Evolutionary conservation across 2,797 vertebrate species (phyloP), one percentile per base, ranked within the genome.

Genomic region (Hippopotamyrus pictus): DNA sequence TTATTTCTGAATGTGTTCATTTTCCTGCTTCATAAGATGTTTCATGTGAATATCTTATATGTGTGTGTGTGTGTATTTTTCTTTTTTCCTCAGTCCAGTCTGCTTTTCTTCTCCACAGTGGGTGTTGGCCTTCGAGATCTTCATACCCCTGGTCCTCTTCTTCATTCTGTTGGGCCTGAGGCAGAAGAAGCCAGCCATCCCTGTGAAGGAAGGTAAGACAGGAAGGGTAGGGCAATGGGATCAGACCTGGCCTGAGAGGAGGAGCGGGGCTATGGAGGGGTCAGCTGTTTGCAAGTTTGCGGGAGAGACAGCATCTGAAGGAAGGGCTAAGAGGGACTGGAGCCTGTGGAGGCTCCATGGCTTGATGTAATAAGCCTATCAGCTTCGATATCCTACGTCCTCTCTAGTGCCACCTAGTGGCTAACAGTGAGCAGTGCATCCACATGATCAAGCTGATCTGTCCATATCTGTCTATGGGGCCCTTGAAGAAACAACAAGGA

Each of bases 101-200:
- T 51, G n/a, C 51, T 11, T 22, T 19, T 88, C 76, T 86, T 1
- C n/a, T 90, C 46, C 88, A 1, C 93, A 99, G 98, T 98, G 98
- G 98, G 98, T 99, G 90, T 93, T 99, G 94, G 96, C 98, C 3
- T 99, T 99, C 8, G 98, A 99, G 95, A 97, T 99, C 94, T 99
- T 99, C 94, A 99, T 99, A 91, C 98, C 98, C 0, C 93, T 99
- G 62, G 98, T 98, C 46, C 97, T 99, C 59, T 99, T 99, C 95
- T 99, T 99, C 95, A 99, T 99, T 91, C 95, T 99, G 0, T 92
- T 99, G 92, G 98, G 98, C 19, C 95, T 99, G 62, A 95, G 98
- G 89, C 97, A 98, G 96, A 99, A 99, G 95, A 99, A 99, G 89
- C 98, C 98, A 0, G 97, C 98, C 44, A 98, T 99, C 92, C 96